Percentiles rank a stretch among this genome's conserved stretches.
phyloP scores from a whole-genome alignment of 2,888 invertebrate species.

The Eupithecia vulgata region DNA sequence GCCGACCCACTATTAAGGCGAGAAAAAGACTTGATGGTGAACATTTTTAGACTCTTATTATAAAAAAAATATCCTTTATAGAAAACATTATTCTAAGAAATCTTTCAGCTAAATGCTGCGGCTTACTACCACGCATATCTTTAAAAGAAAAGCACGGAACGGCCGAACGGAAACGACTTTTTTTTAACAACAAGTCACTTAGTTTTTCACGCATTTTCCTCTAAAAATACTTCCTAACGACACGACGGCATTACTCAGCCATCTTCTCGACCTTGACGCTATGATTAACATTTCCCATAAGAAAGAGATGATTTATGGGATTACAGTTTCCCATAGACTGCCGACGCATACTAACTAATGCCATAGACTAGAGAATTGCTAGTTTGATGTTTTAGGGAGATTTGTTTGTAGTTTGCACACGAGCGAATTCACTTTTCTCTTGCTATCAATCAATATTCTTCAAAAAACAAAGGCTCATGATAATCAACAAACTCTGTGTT shows the following conservation, averaged over 20 bases:
- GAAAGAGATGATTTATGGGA: conserved; percentile 44
- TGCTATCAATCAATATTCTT: neutral
- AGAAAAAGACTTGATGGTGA: too few relatives aligned
- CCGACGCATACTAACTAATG: conserved; percentile 41
- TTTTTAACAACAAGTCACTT: conserved; percentile 4
- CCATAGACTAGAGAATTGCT: conserved; percentile 1
- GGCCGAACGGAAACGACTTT: neutral
- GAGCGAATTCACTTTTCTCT: neutral
- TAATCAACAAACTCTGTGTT: neutral
- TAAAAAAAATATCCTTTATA: too few relatives aligned
- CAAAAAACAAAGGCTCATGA: neutral
- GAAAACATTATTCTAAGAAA: neutral
- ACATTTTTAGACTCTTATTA: too few relatives aligned
- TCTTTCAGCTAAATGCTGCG: neutral
- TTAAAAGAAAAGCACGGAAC: neutral
- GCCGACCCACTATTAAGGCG: too few relatives aligned
- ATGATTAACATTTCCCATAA: conserved; percentile 46
- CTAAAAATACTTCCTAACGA: conserved; percentile 33
- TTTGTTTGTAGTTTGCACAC: neutral
- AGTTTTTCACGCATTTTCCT: conserved; percentile 18
- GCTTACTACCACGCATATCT: neutral
- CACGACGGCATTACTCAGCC: conserved; percentile 31
- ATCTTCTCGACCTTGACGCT: conserved; percentile 38
- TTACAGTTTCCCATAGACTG: conserved; percentile 44
- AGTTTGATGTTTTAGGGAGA: neutral